Evolutionary conservation across 1,140 invertebrate genomes (phyloP).

Genomic region (Saxidomus purpurata): DNA sequence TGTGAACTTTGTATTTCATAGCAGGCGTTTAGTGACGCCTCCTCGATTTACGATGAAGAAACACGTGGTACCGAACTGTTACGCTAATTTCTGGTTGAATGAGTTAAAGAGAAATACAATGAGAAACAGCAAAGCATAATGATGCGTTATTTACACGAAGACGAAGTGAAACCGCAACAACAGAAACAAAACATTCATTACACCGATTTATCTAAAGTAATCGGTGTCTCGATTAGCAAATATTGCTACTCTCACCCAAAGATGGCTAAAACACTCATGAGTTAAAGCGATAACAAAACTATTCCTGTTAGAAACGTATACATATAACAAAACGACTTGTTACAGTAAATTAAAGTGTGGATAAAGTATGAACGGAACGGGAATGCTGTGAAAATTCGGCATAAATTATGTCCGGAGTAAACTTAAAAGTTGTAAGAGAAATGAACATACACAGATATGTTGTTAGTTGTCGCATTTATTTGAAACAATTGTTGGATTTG

Average conservation of each 20-base stretch:
- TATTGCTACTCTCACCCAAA: conserved; percentile 9
- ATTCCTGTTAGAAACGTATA: background rate
- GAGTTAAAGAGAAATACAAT: background rate
- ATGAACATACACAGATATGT: too few relatives aligned
- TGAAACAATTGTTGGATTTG: too few relatives aligned
- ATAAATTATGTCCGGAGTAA: background rate
- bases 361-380: background rate
- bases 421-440: background rate
- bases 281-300: background rate
- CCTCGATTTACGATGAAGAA: background rate
- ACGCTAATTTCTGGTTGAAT: conserved; percentile 6
- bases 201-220: background rate
- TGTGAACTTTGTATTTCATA: background rate
- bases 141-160: background rate
- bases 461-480: too few relatives aligned
- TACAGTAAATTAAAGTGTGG: background rate
- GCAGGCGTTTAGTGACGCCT: background rate
- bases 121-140: background rate
- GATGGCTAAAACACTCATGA: background rate
- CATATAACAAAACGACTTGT: background rate
- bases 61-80: background rate
- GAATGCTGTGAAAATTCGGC: background rate
- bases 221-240: background rate
- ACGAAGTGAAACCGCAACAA: background rate
- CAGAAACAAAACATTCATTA: background rate